phyloP scores from a whole-genome alignment of 2,113 vertebrate genomes.

The Amblyornis subalaris region DNA sequence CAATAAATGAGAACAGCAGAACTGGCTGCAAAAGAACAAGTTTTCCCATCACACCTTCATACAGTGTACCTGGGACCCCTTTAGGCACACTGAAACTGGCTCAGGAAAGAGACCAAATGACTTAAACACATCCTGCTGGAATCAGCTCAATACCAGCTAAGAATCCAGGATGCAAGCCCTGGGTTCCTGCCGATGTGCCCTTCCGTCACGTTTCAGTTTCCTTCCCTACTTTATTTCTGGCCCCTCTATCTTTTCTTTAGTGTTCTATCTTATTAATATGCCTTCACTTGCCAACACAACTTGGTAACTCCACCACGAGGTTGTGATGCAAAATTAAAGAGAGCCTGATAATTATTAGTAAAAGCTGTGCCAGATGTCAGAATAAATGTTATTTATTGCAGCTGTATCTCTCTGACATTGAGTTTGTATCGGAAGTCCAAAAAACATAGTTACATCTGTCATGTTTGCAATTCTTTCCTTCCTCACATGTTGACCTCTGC shows the following conservation, averaged over 20 bases:
- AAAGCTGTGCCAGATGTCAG: background rate
- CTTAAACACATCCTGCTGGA: slow-evolving; percentile 20
- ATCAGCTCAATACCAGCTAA: background rate
- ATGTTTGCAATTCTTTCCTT: background rate
- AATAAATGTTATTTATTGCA: slow-evolving; percentile 8
- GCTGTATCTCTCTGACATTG: background rate
- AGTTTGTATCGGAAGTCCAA: background rate
- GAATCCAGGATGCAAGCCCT: slow-evolving; percentile 19
- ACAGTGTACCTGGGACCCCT: background rate
- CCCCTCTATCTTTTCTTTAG: background rate
- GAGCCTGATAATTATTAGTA: background rate
- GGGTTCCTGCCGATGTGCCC: slow-evolving; percentile 26
- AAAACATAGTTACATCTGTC: background rate
- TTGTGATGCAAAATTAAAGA: background rate
- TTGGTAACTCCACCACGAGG: background rate
- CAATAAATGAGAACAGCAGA: background rate
- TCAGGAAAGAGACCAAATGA: background rate
- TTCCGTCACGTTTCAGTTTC: slow-evolving; percentile 16
- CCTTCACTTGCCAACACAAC: background rate
- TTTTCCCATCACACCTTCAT: background rate
- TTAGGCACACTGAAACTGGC: background rate
- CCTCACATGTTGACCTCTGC: background rate
- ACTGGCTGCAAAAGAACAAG: background rate
- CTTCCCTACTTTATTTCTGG: slow-evolving; percentile 32
- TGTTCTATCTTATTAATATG: background rate